Base-by-base conservation (phyloP, 2,113 vertebrate genomes). In the Callithrix jacchus region DNA sequence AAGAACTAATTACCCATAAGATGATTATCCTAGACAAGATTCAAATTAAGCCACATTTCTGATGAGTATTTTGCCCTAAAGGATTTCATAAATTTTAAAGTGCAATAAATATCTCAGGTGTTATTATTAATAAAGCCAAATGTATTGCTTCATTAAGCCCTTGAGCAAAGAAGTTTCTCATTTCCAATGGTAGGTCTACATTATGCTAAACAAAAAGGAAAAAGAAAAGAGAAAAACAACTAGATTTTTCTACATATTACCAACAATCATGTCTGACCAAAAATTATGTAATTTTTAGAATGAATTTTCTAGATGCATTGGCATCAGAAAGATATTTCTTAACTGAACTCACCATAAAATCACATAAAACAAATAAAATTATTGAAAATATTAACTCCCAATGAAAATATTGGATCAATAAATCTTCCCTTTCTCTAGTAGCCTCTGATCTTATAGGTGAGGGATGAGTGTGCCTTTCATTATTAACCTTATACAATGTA, bases 31-130 rank as follows among this genome's bases (percentile, higher is more conserved):
- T 79, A 91, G 68, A 74, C 70, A 84, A 92, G 91, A 16, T 86
- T 86, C 84, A 91, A 77, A 93, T 61, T 54, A 82, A 83, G 47
- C 16, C 87, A 95, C 1, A 40, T 85, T 76, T 61, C 77, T 94
- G 27, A 89, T 86, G 54, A 77, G 12, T 54, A 40, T 87, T 97
- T 88, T 96, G 40, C 68, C 87, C 87, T 90, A 47, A 92, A 94
- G 56, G 56, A 52, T 87, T 96, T 96, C 32, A 64, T 81, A 94
- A 95, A 64, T 56, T 92, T 58, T n/a, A 89, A 76, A 56, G 30
- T 54, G 11, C 25, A 76, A 74, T 83, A 71, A 32, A 68, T 45
- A 49, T 21, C 1, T 92, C 90, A 95, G 42, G 2, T 42, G 8
- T 89, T 89, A 77, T 66, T 76, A 84, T 74, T 40, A 80, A 61